Evolutionary conservation across 2,888 invertebrate species (phyloP), one percentile per base, ranked within the genome.

Genomic region (Cephus runcator): DNA sequence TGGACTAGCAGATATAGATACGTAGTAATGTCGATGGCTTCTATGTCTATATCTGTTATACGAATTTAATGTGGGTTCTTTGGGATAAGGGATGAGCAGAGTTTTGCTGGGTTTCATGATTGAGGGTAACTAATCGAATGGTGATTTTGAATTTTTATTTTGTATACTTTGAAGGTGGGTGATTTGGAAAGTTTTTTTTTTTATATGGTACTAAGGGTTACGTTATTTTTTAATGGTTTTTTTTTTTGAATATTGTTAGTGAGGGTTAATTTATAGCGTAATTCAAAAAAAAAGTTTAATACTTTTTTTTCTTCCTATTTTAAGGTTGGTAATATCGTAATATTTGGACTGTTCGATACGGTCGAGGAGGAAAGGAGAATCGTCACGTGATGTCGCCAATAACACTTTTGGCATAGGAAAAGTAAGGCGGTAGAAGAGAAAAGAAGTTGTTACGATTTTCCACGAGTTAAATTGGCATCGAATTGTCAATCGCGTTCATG

Each of bases 381-480:
- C 56, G 23, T 56, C 56, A 56, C 56, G 56, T 56, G 23, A 23
- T 23, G 56, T 23, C 23, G 23, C 56, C 56, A 23, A 23, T 56
- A 23, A 23, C 23, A 23, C 9, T 56, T 56, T 56, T 56, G 56
- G 56, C 9, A 56, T 23, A 56, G 56, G 23, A 56, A 23, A 56
- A 56, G 2, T 56, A 23, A 56, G 23, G 23, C 23, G 56, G 23
- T 23, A 56, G 15, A 56, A 15, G 0, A 23, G 15, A 9, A 23
- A 23, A 23, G 75, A 85, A 83, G 83, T 86, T 80, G 81, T 85
- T 86, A 82, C 84, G 84, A 86, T 74, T 81, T 84, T 79, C 73
- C 75, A 34, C 76, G 80, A 81, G 79, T 82, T 81, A 81, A 83
- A 86, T 86, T 84, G 81, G 81, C 80, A 79, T 81, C 80, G 81